Conservation (phyloP, 2,888 invertebrate species). For the Tiliacea aurago region DNA sequence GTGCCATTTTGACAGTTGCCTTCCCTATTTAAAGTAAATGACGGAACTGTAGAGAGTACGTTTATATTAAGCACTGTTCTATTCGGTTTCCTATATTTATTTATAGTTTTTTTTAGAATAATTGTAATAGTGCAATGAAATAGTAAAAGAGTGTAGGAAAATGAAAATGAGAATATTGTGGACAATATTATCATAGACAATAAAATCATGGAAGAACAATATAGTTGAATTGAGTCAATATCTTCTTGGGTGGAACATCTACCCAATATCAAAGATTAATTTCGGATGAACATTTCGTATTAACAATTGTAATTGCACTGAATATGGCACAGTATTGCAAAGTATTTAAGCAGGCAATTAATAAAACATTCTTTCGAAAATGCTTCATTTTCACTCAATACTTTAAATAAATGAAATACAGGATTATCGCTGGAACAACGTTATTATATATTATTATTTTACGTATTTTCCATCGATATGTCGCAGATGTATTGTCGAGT, state of each 20-base stretch:
- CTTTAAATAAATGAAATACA: not conserved
- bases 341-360: conserved; percentile 17
- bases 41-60: not conserved
- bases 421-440: not conserved
- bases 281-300: conserved; percentile 1
- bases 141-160: no score
- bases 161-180: no score
- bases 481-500: no score
- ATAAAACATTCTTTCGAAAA: conserved; percentile 7
- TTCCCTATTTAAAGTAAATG: not conserved
- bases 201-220: not conserved
- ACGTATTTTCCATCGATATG: not conserved
- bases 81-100: not conserved
- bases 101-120: not conserved
- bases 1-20: not conserved
- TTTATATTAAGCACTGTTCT: not conserved
- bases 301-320: conserved; percentile 3
- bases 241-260: not conserved
- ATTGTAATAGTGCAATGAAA: no score
- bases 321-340: not conserved
- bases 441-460: not conserved
- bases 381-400: not conserved
- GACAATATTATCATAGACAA: no score
- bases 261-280: not conserved
- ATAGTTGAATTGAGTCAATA: not conserved